phyloP scores from a whole-genome alignment of 2,113 vertebrate genomes.

The Dolichallabes microphthalmus region DNA sequence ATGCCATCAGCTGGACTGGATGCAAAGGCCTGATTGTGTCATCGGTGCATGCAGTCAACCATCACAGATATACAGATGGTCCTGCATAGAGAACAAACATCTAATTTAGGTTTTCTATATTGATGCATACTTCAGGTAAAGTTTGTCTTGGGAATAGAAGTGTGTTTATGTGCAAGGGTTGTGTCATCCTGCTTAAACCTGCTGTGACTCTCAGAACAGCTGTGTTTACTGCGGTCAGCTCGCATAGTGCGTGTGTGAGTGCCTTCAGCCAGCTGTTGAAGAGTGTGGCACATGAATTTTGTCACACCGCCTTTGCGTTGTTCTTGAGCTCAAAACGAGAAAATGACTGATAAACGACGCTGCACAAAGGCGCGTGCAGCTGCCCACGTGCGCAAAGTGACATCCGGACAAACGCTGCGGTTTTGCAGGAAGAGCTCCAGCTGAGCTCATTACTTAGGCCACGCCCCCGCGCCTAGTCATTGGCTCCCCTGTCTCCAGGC shows the following conservation, averaged over 20 bases:
- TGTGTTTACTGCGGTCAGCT: constrained; percentile 14
- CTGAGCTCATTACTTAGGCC: not conserved
- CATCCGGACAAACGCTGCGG: constrained; percentile 33
- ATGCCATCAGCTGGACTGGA: not conserved
- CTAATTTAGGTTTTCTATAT: not conserved
- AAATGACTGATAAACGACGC: not conserved
- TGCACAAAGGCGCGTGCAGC: constrained; percentile 33
- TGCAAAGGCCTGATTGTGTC: constrained; percentile 37
- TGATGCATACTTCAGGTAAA: not conserved
- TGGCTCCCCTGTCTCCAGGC: constrained; percentile 51
- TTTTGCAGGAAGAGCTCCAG: constrained; percentile 38
- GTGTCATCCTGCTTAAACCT: constrained; percentile 3
- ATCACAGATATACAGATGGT: not conserved
- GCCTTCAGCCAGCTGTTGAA: not conserved
- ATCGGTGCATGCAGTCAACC: not conserved
- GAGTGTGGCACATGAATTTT: not conserved
- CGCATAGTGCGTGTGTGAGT: constrained; percentile 5
- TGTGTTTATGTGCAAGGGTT: not conserved
- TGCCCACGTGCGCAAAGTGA: constrained; percentile 36
- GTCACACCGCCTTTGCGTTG: not conserved
- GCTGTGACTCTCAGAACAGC: constrained; percentile 33
- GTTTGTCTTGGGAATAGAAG: not conserved
- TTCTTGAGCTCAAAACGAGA: constrained; percentile 6
- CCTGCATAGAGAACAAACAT: not conserved
- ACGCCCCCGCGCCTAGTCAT: constrained; percentile 33